Evolutionary conservation across 2,888 invertebrate genomes (phyloP).

Genomic region (Amiota mariae): DNA sequence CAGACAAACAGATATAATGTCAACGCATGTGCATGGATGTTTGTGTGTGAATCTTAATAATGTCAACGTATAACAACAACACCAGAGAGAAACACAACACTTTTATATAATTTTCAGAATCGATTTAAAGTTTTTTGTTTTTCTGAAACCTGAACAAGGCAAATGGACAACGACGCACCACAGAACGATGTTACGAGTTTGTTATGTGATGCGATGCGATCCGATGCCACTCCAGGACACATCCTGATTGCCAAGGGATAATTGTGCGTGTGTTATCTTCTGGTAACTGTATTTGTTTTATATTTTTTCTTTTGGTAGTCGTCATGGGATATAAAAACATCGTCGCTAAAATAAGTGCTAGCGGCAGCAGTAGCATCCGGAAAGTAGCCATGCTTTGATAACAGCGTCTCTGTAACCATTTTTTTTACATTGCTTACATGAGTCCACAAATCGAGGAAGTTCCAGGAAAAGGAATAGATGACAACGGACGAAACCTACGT

Average conservation of each 20-base stretch:
- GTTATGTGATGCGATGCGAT: neutral
- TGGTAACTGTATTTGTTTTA: slow-evolving; percentile 1
- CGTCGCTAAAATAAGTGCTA: neutral
- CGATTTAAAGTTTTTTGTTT: slow-evolving; percentile 28
- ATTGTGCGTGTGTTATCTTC: slow-evolving; percentile 13
- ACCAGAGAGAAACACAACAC: slow-evolving; percentile 3
- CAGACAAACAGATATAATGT: no score
- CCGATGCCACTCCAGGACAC: neutral
- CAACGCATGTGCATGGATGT: no score
- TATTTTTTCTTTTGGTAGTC: neutral
- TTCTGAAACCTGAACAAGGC: neutral
- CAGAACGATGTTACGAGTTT: no score
- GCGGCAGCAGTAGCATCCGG: neutral
- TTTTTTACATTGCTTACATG: neutral
- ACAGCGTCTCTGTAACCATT: neutral
- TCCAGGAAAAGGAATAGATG: no score
- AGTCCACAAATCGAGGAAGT: neutral
- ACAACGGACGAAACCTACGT: slow-evolving; percentile 54
- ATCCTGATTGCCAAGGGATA: slow-evolving; percentile 2
- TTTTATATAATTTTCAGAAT: slow-evolving; percentile 31
- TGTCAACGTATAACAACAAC: neutral
- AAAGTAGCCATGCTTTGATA: slow-evolving; percentile 12
- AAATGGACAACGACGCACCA: neutral
- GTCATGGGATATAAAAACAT: neutral
- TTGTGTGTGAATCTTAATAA: neutral